A percentile compares a stretch with the other conserved stretches of the same genome.
Evolutionary conservation across 2,888 invertebrate genomes (phyloP).

Genomic region (Apodemia mormo): DNA sequence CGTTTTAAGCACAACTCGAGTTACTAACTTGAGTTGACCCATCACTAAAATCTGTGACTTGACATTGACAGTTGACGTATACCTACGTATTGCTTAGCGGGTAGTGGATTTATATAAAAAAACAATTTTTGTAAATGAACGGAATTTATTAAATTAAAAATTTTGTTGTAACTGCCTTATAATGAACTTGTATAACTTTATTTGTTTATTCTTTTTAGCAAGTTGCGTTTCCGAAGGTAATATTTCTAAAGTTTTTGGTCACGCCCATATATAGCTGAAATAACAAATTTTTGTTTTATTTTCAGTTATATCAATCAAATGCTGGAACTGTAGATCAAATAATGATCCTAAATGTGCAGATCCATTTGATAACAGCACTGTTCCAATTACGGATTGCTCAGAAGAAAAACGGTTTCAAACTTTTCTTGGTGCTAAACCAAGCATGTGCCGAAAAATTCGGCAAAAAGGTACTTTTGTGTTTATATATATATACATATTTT

Average conservation of each 20-base stretch:
- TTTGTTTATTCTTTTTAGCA: conserved; percentile 27
- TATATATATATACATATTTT: neutral
- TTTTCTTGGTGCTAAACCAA: conserved; percentile 86
- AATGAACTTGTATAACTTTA: conserved; percentile 19
- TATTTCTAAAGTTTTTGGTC: conserved; percentile 42
- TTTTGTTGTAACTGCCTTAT: neutral
- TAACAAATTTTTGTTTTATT: conserved; percentile 35
- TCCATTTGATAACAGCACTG: conserved; percentile 94
- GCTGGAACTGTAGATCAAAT: conserved; percentile 95
- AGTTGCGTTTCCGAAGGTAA: conserved; percentile 33
- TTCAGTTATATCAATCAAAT: conserved; percentile 87
- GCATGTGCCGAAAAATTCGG: conserved; percentile 95
- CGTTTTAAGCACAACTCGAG: too few relatives aligned
- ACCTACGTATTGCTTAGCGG: too few relatives aligned
- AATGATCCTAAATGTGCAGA: conserved; percentile 95
- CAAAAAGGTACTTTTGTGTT: conserved; percentile 87
- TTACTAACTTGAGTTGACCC: too few relatives aligned
- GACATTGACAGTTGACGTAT: too few relatives aligned
- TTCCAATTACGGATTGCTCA: conserved; percentile 91
- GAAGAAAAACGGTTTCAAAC: conserved; percentile 83
- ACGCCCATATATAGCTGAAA: conserved; percentile 50
- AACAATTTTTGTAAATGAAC: neutral
- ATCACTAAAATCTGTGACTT: too few relatives aligned
- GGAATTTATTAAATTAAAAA: neutral
- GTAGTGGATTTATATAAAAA: neutral